Evolutionary conservation across 2,113 vertebrate genomes (phyloP).

Genomic region (Menura novaehollandiae): DNA sequence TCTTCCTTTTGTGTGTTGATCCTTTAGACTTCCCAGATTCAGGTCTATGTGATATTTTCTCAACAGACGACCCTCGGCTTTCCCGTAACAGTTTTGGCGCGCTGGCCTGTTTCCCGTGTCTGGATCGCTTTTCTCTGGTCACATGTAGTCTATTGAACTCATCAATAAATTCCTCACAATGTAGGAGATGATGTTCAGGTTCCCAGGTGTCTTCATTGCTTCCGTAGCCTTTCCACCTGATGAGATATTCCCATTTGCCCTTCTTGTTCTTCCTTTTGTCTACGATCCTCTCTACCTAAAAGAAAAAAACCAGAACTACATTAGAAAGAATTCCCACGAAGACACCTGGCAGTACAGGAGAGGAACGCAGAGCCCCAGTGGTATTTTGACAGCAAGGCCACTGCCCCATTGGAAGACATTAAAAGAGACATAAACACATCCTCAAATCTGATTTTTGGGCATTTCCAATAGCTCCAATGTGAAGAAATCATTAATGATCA

Average conservation of each 20-base stretch:
- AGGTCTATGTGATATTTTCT: slow-evolving; percentile 72
- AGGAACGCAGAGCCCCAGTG: background rate
- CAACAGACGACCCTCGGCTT: slow-evolving; percentile 55
- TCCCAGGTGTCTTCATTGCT: slow-evolving; percentile 98
- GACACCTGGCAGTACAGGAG: background rate
- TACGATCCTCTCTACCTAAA: slow-evolving; percentile 93
- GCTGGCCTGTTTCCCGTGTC: slow-evolving; percentile 74
- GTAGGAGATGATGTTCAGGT: slow-evolving; percentile 91
- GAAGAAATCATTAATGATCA: background rate
- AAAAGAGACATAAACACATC: background rate
- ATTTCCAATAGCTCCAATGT: background rate
- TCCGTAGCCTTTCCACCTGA: slow-evolving; percentile 96
- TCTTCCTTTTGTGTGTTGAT: slow-evolving; percentile 83
- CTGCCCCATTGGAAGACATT: background rate
- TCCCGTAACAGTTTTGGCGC: slow-evolving; percentile 71
- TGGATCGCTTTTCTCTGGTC: slow-evolving; percentile 79
- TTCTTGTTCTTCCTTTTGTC: slow-evolving; percentile 98
- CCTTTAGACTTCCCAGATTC: slow-evolving; percentile 79
- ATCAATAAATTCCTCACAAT: slow-evolving; percentile 97
- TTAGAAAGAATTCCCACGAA: background rate
- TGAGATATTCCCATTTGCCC: slow-evolving; percentile 97
- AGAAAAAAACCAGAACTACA: background rate
- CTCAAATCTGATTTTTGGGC: background rate
- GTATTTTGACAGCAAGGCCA: background rate
- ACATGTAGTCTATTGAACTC: slow-evolving; percentile 90